Percentiles rank a stretch among this genome's conserved stretches.
These are phyloP conservation scores for Perca schrenkii DNA, from an alignment of 2,113 vertebrate genomes.

Conservation along the genomic window DNA sequence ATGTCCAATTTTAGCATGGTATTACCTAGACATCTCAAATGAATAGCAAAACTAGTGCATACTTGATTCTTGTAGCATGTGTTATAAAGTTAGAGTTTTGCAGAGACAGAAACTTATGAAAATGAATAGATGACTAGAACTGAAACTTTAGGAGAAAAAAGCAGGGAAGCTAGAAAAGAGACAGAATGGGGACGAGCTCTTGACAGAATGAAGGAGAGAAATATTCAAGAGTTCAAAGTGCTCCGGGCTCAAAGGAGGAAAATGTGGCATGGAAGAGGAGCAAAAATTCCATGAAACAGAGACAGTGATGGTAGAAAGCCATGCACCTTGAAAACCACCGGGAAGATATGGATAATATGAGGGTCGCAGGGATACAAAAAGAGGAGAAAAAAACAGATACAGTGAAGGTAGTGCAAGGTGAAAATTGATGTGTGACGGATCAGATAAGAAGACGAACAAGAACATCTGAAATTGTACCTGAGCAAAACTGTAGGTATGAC, in stretches of 20 bases:
- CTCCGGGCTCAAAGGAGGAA: slow-evolving; percentile 42
- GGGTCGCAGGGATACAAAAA: neutral
- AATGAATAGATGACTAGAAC: slow-evolving; percentile 15
- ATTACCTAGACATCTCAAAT: neutral
- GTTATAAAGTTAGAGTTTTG: slow-evolving; percentile 14
- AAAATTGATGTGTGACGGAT: neutral
- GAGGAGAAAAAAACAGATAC: neutral
- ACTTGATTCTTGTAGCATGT: slow-evolving; percentile 6
- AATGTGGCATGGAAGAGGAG: slow-evolving; percentile 15
- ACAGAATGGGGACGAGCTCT: slow-evolving; percentile 71
- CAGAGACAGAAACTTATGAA: slow-evolving; percentile 13
- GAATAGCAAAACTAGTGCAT: neutral
- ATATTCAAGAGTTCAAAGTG: slow-evolving; percentile 57
- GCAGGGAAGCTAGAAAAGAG: slow-evolving; percentile 38
- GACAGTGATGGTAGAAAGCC: slow-evolving; percentile 17
- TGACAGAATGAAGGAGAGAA: slow-evolving; percentile 65
- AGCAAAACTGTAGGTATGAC: neutral
- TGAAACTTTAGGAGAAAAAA: slow-evolving; percentile 36
- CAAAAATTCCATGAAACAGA: slow-evolving; percentile 20
- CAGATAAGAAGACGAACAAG: slow-evolving; percentile 8
- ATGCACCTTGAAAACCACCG: neutral
- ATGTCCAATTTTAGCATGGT: neutral
- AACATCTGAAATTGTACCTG: neutral
- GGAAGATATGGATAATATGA: slow-evolving; percentile 2
- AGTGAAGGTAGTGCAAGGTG: neutral